These are phyloP conservation scores for Spinus pinus DNA, from an alignment of 2,797 vertebrate genomes.

Conservation along the genomic window DNA sequence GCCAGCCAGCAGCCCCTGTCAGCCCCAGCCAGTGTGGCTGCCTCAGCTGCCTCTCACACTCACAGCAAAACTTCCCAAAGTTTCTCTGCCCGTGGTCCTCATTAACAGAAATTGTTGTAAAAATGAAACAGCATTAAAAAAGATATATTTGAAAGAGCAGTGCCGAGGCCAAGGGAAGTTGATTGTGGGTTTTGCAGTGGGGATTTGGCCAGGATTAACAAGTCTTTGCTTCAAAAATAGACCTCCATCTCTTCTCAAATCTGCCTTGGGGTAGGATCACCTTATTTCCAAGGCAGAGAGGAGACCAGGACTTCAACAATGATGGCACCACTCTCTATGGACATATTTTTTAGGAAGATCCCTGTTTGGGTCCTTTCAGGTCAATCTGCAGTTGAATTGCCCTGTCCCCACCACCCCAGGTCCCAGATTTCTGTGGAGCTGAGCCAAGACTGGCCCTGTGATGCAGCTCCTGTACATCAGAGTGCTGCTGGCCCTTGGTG, in stretches of 20 bases:
- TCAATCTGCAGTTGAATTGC: accelerated
- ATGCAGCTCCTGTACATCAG: accelerated
- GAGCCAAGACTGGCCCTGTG: not conserved
- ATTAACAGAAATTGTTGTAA: not conserved
- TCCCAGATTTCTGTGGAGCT: not conserved
- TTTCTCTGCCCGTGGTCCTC: not conserved
- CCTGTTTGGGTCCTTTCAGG: not conserved
- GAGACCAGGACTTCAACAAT: not conserved
- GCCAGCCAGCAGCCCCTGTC: not conserved
- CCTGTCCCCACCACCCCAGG: not conserved
- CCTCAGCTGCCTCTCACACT: not conserved
- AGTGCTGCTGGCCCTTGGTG: not conserved
- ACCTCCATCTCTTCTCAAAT: not conserved
- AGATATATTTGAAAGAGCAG: not conserved
- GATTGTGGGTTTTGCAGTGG: accelerated
- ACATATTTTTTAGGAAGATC: not conserved
- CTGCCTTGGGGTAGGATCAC: accelerated
- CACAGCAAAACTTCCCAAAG: not conserved
- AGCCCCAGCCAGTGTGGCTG: accelerated
- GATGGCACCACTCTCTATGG: accelerated
- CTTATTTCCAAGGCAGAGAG: not conserved
- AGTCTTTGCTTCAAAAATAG: not conserved
- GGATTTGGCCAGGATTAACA: not conserved
- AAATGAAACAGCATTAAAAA: not conserved
- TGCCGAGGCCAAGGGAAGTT: not conserved